Base-by-base conservation (phyloP, 35 echinoderm and acorn worm genomes). In the Nesometra sesokonis region DNA sequence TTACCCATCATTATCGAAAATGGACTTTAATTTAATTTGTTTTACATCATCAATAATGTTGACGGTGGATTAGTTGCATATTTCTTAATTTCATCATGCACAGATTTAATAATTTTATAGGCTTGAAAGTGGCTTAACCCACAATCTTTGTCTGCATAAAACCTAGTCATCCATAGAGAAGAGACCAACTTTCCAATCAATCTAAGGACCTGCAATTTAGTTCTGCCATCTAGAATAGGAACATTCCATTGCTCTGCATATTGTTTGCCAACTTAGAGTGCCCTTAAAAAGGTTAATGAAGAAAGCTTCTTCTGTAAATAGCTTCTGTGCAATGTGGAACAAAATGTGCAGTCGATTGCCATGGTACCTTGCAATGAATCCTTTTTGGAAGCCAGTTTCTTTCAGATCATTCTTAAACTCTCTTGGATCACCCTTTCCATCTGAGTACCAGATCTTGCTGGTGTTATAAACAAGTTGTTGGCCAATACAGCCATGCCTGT, bases 351-450 rank as follows among this genome's bases (percentile, higher is more conserved):
- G 30, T 46, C 90, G 79, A 81, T 92, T 92, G 9, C 90, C 86
- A 0, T 47, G 79, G 46, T 92, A 92, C 13, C 86, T 47, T 47
- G 90, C 85, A 5, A 92, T 4, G 11, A 84, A 35, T 27, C 90
- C 85, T 34, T 33, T 37, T 0, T 86, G 90, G 7, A 88, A 34
- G 30, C 39, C 31, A 0, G 36, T 46, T 30, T 88, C 86, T 78
- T 85, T 32, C 35, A 88, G 57, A 37, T 78, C 87, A n/a, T 81
- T 77, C 39, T 57, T 76, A 79, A 92, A 88, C 29, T 80, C 82
- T 32, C 57, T 92, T 0, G 90, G 90, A 33, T 92, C 90, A 0
- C 86, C 90, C 38, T 92, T 92, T 7, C 86, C 90, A 92, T 88
- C 35, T 78, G 87, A 87, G 47, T 77, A 91, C 0, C 86, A 19